Evolutionary conservation across 2,797 vertebrate species (phyloP), one percentile per base, ranked within the genome.

Genomic region (Oreonectes daqikongensis): DNA sequence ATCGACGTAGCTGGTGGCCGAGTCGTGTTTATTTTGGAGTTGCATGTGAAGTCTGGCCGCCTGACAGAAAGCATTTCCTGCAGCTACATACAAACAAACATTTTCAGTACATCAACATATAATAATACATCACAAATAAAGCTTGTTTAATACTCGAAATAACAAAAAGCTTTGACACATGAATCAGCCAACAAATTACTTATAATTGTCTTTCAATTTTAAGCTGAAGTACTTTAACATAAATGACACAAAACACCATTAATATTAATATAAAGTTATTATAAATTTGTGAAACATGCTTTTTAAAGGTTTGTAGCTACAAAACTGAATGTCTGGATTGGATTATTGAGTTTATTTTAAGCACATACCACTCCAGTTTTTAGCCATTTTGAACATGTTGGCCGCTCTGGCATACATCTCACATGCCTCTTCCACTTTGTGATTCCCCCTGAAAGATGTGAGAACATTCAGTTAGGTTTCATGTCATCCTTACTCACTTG

Each of bases 351-450:
- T 61, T 61, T n/a, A 10, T 61, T 35, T n/a, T 15, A 73, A 82
- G 74, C 11, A 93, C 68, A 18, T 90, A 99, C 98, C 98, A 1
- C 86, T 98, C 98, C 98, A 99, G 84, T 99, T 99, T 90, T 99
- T 99, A 84, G 94, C 95, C 87, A 99, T 99, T 94, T 99, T 99
- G 93, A 99, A 99, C 98, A 99, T 99, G 92, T 99, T 99, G 84
- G 98, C 97, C 53, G 98, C 96, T 92, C 97, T 94, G 85, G 96
- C 97, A 85, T 98, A 99, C 98, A 99, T 99, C 85, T 99, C 97
- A 67, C 98, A 99, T 0, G 98, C 98, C 78, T 99, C 98, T 89
- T 99, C 98, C 79, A 99, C 92, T 84, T 95, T 96, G 68, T 97
- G 94, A 87, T 93, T 96, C 80, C 96, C 97, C 79, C 97, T 98